Conservation (phyloP, 2,797 vertebrate genomes). For the Gila robusta region DNA sequence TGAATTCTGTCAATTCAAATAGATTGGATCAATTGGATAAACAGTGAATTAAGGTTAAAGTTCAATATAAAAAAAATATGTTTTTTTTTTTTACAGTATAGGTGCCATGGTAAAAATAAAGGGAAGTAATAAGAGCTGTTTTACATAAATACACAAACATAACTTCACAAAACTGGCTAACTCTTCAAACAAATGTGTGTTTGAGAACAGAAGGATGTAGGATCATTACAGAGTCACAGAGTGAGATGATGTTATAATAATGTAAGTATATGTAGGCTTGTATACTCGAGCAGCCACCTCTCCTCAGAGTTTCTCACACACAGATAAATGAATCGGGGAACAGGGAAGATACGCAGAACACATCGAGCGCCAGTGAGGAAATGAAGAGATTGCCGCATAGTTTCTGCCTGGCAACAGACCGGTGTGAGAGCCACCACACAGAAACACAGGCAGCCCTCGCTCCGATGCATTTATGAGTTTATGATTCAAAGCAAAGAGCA, state of each 20-base stretch:
- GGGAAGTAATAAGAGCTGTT: neutral
- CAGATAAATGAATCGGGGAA: neutral
- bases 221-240: neutral
- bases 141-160: neutral
- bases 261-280: neutral
- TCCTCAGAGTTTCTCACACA: neutral
- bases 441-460: slow-evolving; percentile 48
- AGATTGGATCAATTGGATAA: neutral
- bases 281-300: no score
- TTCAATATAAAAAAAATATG: neutral
- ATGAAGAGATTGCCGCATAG: slow-evolving; percentile 71
- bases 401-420: slow-evolving; percentile 82
- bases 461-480: slow-evolving; percentile 43
- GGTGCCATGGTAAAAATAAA: neutral
- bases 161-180: neutral
- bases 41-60: neutral
- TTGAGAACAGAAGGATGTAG: neutral
- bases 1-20: neutral
- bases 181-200: neutral
- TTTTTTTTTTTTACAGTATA: neutral
- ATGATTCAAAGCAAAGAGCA: slow-evolving; percentile 42
- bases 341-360: neutral
- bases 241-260: neutral
- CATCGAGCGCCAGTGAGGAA: neutral
- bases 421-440: slow-evolving; percentile 63